Evolutionary conservation across 2,797 vertebrate genomes (phyloP), one percentile per base, ranked within the genome.

Genomic region (Helicolenus hilgendorfi): DNA sequence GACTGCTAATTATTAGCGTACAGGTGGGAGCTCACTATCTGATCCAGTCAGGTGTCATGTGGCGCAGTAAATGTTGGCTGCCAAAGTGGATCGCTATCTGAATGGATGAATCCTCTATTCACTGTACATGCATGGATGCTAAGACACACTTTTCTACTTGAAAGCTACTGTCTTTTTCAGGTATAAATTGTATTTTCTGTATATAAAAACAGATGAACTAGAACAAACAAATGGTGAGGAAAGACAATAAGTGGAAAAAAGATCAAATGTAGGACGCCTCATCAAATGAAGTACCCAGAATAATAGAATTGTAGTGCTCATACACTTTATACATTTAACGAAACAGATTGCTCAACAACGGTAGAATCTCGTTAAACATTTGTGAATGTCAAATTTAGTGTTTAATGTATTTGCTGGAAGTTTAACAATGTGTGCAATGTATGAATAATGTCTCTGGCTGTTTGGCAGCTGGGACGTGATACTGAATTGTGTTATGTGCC

Each of bases 1-100:
- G 92, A 95, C 91, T 74, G 55, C 71, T 90, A 89, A 74, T 41
- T 81, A 83, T 84, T 87, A 83, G 71, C 88, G 11, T 15, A 56
- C 8, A 71, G 36, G 79, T 75, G 33, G 80, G 71, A 77, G 60
- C 58, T 89, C 77, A 55, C 77, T 72, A 89, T 86, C 87, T 83
- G 77, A 84, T 86, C 55, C 22, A 80, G 72, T 72, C 56, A 71
- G 31, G 72, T 83, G 65, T 81, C 63, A 74, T 74, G 74, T 89
- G 53, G 3, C 75, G 38, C 11, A 53, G 13, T n/a, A 67, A 81
- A 53, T 72, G 73, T 72, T 72, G 62, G 56, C 81, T 80, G 60
- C 10, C 29, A 77, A 67, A 82, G n/a, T 56, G 49, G 53, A 71
- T 81, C 0, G 3, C 53, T 79, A 56, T 85, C 45, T 78, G n/a